Evolutionary conservation across 2,113 vertebrate species (phyloP).

Genomic region (Daphoenositta chrysoptera): DNA sequence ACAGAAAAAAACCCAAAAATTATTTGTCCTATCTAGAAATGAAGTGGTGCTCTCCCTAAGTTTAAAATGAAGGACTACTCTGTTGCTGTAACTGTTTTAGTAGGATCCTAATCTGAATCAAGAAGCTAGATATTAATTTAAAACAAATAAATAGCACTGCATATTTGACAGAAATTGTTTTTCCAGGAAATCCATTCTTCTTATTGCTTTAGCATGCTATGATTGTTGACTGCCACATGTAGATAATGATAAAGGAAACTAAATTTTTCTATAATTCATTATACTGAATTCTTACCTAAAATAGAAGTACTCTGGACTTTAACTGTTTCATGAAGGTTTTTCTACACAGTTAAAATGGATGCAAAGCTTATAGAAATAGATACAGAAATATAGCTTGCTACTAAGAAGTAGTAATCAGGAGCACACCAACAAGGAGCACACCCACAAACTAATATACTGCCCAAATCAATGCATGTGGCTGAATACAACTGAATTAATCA

Average conservation of each 20-base stretch:
- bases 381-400: not conserved
- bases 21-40: not conserved
- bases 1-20: fast-evolving
- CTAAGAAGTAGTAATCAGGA: not conserved
- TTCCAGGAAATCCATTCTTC: not conserved
- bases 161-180: not conserved
- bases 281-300: not conserved
- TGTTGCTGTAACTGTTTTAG: not conserved
- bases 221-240: not conserved
- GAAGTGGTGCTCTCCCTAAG: not conserved
- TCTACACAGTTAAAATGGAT: not conserved
- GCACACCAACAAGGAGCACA: not conserved
- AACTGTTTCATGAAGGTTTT: fast-evolving
- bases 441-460: not conserved
- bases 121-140: not conserved
- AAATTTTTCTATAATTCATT: not conserved
- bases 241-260: not conserved
- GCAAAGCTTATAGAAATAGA: not conserved
- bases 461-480: not conserved
- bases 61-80: not conserved
- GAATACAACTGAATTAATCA: not conserved
- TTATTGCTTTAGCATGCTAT: not conserved
- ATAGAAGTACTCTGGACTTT: not conserved
- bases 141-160: not conserved
- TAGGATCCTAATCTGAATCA: not conserved